A percentile compares a stretch with the other conserved stretches of the same genome.
These are phyloP conservation scores for Lasioglossum calceatum DNA, from an alignment of 2,888 invertebrate genomes.

Conservation along the genomic window DNA sequence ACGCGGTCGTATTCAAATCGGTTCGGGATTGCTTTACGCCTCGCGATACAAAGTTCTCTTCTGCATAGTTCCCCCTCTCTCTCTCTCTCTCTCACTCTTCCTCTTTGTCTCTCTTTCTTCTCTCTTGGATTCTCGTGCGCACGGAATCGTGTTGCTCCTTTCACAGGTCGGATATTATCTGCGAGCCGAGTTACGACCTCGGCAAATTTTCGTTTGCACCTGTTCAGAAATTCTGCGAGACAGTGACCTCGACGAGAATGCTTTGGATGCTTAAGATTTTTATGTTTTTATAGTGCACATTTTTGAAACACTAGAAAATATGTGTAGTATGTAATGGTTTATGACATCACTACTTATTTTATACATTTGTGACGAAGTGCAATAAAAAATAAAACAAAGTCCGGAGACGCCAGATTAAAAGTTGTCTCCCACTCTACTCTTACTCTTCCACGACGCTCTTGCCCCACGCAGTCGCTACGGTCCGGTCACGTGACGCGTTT, in stretches of 20 bases:
- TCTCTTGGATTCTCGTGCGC: slow-evolving; percentile 19
- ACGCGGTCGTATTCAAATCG: slow-evolving; percentile 67
- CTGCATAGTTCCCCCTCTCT: background rate
- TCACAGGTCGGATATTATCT: slow-evolving; percentile 29
- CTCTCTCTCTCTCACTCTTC: background rate
- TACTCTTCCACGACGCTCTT: too few species aligned
- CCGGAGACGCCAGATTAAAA: too few species aligned
- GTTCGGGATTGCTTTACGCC: slow-evolving; percentile 54
- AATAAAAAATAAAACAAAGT: too few species aligned
- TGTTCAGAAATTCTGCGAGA: background rate
- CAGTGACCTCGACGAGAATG: background rate
- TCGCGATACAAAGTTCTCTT: slow-evolving; percentile 42
- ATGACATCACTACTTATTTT: too few species aligned
- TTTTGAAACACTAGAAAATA: too few species aligned
- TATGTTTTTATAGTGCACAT: too few species aligned
- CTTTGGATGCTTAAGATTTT: background rate
- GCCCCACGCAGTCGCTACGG: too few species aligned
- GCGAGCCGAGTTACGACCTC: slow-evolving; percentile 9
- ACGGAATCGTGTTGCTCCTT: slow-evolving; percentile 44
- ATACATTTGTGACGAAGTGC: too few species aligned
- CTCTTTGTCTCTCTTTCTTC: background rate
- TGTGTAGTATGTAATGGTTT: too few species aligned
- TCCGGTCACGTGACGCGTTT: too few species aligned
- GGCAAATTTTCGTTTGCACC: slow-evolving; percentile 24
- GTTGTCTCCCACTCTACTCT: too few species aligned